Percentiles rank a stretch among this genome's conserved stretches.
phyloP scores from a whole-genome alignment of 2,888 invertebrate genomes.

The Epinotia demarniana region DNA sequence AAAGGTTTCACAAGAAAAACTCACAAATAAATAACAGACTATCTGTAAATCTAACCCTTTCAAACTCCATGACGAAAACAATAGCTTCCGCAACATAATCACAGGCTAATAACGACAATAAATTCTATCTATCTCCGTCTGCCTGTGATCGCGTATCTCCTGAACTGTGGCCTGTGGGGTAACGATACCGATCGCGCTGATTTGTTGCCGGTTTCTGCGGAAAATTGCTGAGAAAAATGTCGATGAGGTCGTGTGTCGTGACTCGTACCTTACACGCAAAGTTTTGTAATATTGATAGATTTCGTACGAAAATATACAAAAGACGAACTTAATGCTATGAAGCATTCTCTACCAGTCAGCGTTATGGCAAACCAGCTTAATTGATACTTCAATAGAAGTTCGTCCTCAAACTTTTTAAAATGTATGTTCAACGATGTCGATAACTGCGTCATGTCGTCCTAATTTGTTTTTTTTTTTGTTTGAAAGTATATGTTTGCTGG shows the following conservation, averaged over 20 bases:
- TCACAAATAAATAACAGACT: background rate
- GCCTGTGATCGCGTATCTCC: conserved; percentile 50
- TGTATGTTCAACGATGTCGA: no score
- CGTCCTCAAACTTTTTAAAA: no score
- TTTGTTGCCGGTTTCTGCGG: conserved; percentile 54
- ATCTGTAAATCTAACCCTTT: conserved; percentile 16
- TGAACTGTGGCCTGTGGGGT: conserved; percentile 54
- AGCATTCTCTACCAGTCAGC: no score
- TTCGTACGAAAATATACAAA: background rate
- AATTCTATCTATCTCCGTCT: conserved; percentile 37
- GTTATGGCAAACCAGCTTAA: no score
- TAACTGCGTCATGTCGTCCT: no score
- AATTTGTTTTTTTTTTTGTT: no score
- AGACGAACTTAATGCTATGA: no score
- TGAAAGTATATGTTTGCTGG: no score
- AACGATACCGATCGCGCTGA: conserved; percentile 54
- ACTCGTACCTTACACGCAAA: conserved; percentile 43
- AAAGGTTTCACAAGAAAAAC: background rate
- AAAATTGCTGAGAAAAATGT: conserved; percentile 58
- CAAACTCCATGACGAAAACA: conserved; percentile 14
- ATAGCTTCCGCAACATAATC: conserved; percentile 34
- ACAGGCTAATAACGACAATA: conserved; percentile 39
- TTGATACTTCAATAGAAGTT: no score
- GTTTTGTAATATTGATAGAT: background rate
- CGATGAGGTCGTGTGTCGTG: conserved; percentile 50